Conservation (phyloP, 2,888 invertebrate species). For the Hirudinaria manillensis region DNA sequence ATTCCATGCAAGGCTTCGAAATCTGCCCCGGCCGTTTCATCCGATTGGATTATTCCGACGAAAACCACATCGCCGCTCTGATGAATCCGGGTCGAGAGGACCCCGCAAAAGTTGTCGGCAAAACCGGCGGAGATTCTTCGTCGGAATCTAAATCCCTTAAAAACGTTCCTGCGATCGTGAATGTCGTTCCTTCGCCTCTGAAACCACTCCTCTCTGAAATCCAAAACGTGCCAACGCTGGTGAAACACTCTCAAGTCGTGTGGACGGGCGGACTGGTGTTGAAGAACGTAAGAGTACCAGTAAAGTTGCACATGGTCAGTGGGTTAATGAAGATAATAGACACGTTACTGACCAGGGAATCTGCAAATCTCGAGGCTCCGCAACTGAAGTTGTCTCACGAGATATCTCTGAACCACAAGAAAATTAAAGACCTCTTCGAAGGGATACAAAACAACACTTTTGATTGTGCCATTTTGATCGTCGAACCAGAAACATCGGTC, state of each 20-base stretch:
- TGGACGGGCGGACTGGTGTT: constrained; percentile 95
- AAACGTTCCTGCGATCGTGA: neutral
- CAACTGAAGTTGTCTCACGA: neutral
- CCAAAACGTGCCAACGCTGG: constrained; percentile 48
- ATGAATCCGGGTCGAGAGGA: neutral
- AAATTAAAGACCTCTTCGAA: neutral
- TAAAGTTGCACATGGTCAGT: constrained; percentile 85
- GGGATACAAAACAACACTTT: neutral
- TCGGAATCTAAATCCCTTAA: constrained; percentile 6
- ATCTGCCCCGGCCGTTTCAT: constrained; percentile 77
- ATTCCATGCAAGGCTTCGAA: constrained; percentile 52
- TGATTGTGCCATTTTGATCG: neutral
- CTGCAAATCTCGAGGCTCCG: neutral
- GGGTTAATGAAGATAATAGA: constrained; percentile 90
- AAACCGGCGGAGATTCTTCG: neutral
- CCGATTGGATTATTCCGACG: constrained; percentile 90
- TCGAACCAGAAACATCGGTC: neutral
- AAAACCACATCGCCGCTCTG: constrained; percentile 47
- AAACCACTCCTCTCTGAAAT: constrained; percentile 24
- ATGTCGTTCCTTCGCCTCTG: constrained; percentile 5
- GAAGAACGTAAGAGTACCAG: constrained; percentile 90
- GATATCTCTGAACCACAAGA: neutral
- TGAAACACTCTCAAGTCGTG: constrained; percentile 60
- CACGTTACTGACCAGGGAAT: constrained; percentile 81
- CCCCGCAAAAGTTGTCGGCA: neutral